Evolutionary conservation across 1,140 invertebrate genomes (phyloP), one percentile per base, ranked within the genome.

Genomic region (Leptopilina boulardi): DNA sequence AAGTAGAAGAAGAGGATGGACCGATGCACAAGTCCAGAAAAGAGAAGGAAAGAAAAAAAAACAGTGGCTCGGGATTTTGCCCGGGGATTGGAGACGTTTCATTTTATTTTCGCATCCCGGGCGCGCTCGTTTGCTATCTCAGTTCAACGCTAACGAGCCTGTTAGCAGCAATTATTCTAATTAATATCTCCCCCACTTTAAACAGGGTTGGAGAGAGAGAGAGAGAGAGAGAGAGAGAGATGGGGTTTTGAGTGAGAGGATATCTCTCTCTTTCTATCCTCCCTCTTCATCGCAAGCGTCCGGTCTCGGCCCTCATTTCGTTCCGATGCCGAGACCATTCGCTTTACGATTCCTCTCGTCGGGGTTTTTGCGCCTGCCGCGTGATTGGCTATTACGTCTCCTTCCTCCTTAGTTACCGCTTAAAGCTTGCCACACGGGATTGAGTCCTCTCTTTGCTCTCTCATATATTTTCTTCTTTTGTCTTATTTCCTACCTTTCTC

Each of bases 161-260:
- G 89, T 91, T 91, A 91, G 89, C 89, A 86, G 86, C 88, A 91
- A 91, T 91, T 90, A 91, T 91, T 91, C 88, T 90, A 91, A 91
- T 91, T 90, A 90, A 91, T 91, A 91, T 91, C 86, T 89, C 82
- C 81, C 84, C 85, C 83, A 82, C 83, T 84, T 77, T 56, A 42
- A 30, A 34, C 77, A 75, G 18, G 59, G 73, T 3, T 51, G n/a
- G 13, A 51, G 47, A 51, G 47, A 51, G 70, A 26, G 34, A 47
- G 34, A 30, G 41, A 73, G 44, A 56, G 51, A 70, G 54, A 56
- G 41, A 47, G 74, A 47, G 42, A 74, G 70, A 56, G 71, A 70
- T 74, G 71, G 76, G 76, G 51, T 42, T 42, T 42, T 59, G 71
- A 73, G 44, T 21, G 70, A 71, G 71, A 73, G 78, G 56, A 71